Percentiles rank a stretch among this genome's conserved stretches.
Conservation (phyloP, 1,140 invertebrate genomes). For the Ceratina australensis region DNA sequence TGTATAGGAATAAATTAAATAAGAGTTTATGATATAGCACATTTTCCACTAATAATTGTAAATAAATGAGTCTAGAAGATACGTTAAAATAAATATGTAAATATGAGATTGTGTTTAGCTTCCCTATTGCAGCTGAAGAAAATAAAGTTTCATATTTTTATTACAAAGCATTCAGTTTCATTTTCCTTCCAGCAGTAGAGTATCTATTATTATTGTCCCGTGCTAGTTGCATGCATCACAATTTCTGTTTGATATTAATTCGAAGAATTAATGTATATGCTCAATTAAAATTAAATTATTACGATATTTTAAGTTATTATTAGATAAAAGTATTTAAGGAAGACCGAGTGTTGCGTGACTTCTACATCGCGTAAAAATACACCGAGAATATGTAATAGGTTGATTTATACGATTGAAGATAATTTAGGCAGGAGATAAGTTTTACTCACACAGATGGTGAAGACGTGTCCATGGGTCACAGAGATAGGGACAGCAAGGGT, state of each 20-base stretch:
- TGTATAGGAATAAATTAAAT: slow-evolving; percentile 63
- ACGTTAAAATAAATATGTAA: slow-evolving; percentile 57
- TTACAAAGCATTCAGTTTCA: not conserved
- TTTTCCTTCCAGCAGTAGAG: not conserved
- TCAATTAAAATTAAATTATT: slow-evolving; percentile 6
- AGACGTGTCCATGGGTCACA: slow-evolving; percentile 64
- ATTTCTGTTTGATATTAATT: too few species aligned
- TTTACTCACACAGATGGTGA: slow-evolving; percentile 59
- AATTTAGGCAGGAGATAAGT: slow-evolving; percentile 67
- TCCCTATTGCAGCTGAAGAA: not conserved
- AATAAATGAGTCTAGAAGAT: slow-evolving; percentile 45
- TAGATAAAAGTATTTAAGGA: slow-evolving; percentile 8
- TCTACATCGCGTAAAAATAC: slow-evolving; percentile 52
- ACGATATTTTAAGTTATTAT: slow-evolving; percentile 8
- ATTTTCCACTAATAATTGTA: slow-evolving; percentile 51
- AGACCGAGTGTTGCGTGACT: not conserved
- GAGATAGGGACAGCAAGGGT: slow-evolving; percentile 71
- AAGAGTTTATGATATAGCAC: slow-evolving; percentile 38
- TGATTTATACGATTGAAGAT: slow-evolving; percentile 65
- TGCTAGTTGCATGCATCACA: not conserved
- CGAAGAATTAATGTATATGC: not conserved
- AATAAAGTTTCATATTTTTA: slow-evolving; percentile 17
- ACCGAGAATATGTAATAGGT: slow-evolving; percentile 43
- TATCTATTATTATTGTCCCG: too few species aligned
- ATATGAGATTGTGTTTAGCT: slow-evolving; percentile 34